Percentiles rank a stretch among this genome's conserved stretches.
phyloP scores from a whole-genome alignment of 2,113 vertebrate genomes.

The Heteronetta atricapilla region DNA sequence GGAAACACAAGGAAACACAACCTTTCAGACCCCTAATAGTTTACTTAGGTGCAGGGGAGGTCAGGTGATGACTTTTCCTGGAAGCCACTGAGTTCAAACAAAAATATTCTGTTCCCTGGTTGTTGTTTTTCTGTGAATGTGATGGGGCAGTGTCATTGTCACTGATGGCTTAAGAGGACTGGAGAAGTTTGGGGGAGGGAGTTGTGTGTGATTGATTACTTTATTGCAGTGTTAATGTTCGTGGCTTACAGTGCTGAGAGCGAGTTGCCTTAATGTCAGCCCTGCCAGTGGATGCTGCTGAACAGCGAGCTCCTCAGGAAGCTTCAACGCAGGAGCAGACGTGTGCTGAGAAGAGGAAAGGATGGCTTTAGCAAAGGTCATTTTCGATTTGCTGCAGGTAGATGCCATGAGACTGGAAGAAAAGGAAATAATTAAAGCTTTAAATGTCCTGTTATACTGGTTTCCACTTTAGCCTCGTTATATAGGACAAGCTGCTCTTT shows the following conservation, averaged over 20 bases:
- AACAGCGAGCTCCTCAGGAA: background rate
- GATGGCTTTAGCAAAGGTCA: background rate
- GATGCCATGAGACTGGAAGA: background rate
- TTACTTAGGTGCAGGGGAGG: background rate
- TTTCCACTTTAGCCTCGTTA: background rate
- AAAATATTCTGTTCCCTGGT: background rate
- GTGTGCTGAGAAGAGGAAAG: background rate
- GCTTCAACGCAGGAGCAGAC: rapidly evolving
- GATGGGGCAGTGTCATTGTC: background rate
- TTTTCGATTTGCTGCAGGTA: background rate
- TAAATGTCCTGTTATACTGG: background rate
- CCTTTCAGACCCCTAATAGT: background rate
- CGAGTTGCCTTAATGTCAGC: background rate
- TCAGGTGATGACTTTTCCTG: background rate
- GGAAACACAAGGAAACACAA: background rate
- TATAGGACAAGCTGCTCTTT: background rate
- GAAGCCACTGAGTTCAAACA: background rate
- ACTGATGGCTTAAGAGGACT: background rate
- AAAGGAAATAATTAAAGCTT: conserved; percentile 28
- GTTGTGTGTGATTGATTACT: background rate
- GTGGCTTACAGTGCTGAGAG: rapidly evolving
- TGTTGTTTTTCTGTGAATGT: background rate
- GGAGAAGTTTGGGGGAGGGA: background rate
- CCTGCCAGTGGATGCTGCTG: background rate
- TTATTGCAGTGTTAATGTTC: rapidly evolving